These are phyloP conservation scores for Sebastes kiyomatsui DNA, from an alignment of 2,797 vertebrate genomes.

Conservation along the genomic window DNA sequence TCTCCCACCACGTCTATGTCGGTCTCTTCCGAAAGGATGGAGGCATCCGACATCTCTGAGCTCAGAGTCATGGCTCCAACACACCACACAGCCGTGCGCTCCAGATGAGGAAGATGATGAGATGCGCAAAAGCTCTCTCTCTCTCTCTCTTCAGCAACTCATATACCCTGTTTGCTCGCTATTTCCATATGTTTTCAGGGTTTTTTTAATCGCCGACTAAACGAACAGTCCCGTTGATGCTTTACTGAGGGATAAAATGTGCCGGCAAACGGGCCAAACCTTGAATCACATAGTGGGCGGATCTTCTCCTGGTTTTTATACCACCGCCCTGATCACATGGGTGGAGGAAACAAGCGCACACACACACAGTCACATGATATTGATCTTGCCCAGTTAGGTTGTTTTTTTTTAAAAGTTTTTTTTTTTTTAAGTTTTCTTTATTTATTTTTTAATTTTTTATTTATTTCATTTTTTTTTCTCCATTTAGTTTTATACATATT, in stretches of 20 bases:
- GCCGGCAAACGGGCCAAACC: conserved; percentile 76
- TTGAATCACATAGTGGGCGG: conserved; percentile 88
- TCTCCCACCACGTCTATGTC: conserved; percentile 97
- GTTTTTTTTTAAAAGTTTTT: accelerated
- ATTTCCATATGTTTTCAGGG: conserved; percentile 75
- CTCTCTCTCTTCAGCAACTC: conserved; percentile 75
- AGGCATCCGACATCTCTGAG: conserved; percentile 96
- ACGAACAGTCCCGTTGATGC: conserved; percentile 49
- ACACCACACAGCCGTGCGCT: conserved; percentile 56
- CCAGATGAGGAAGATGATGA: conserved; percentile 62
- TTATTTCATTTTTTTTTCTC: no score
- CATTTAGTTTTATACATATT: no score
- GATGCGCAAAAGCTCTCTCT: conserved; percentile 40
- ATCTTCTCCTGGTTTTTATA: conserved; percentile 83
- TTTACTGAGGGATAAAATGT: conserved; percentile 24
- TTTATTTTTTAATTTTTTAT: no score
- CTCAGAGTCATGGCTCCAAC: conserved; percentile 92
- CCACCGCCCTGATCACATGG: conserved; percentile 87
- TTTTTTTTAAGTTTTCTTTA: no score
- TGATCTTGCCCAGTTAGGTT: no score
- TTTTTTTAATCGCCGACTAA: neutral
- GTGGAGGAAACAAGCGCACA: neutral
- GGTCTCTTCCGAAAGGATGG: conserved; percentile 92
- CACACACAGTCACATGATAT: no score
- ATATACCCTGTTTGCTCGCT: conserved; percentile 50